These are phyloP conservation scores for Episyrphus balteatus DNA, from an alignment of 1,140 invertebrate genomes.

Conservation along the genomic window DNA sequence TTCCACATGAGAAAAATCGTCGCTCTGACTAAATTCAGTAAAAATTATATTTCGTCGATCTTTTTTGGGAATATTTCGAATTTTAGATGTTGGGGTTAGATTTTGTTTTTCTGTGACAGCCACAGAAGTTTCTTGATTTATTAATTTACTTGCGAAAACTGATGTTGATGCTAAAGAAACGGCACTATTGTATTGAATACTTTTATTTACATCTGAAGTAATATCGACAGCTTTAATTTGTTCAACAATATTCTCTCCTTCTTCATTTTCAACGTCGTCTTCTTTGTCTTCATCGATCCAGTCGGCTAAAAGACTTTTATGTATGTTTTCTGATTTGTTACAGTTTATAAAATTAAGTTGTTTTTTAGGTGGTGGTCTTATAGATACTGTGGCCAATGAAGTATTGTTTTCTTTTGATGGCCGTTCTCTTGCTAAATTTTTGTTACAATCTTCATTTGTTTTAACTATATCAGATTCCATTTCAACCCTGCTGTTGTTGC, in stretches of 20 bases:
- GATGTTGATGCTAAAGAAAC: too few relatives aligned
- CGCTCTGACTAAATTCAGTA: slow-evolving; percentile 12
- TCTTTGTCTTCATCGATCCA: slow-evolving; percentile 33
- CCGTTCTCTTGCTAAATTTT: too few relatives aligned
- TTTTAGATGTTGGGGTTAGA: background rate
- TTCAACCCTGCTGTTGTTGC: background rate
- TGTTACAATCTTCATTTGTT: background rate
- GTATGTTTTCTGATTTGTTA: slow-evolving; percentile 3
- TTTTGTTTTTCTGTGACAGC: background rate
- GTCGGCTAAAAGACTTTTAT: slow-evolving; percentile 24
- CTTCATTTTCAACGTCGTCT: slow-evolving; percentile 24
- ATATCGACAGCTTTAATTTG: too few relatives aligned
- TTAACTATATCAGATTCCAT: background rate
- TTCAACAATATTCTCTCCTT: slow-evolving; percentile 17
- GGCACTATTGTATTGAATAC: too few relatives aligned
- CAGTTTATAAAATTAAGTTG: too few relatives aligned
- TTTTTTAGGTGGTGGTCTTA: background rate
- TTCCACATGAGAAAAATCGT: too few relatives aligned
- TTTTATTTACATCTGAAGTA: too few relatives aligned
- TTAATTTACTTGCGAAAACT: background rate
- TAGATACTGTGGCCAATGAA: too few relatives aligned
- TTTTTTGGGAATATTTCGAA: slow-evolving; percentile 35
- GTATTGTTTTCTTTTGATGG: too few relatives aligned
- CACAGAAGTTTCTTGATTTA: background rate
- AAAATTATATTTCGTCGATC: slow-evolving; percentile 23